Evolutionary conservation across 1,140 invertebrate species (phyloP), one percentile per base, ranked within the genome.

Genomic region (Campoletis sonorensis): DNA sequence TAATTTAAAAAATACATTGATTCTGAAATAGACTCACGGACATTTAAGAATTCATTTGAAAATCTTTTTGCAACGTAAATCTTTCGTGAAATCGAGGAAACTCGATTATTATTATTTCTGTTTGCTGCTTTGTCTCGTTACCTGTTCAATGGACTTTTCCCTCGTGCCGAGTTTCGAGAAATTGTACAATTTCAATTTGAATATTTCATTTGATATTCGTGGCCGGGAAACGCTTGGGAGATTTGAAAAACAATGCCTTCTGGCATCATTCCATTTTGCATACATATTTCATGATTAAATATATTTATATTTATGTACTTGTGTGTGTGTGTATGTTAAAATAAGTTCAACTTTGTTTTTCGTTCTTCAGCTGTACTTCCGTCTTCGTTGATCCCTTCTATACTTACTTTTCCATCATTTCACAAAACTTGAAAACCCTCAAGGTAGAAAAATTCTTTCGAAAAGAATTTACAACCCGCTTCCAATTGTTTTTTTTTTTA

Each of bases 151-250:
- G 23, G 0, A 7, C 11, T 27, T 67, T 27, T n/a, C 54, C 1
- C 21, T 58, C 10, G 3, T 13, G 15, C 54, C 54, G 54, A 58
- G 21, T 58, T 23, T n/a, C 54, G 54, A 27, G 61, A 27, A 67
- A 23, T 27, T 11, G 61, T 67, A 27, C 23, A 67, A 67, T 67
- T 26, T 67, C 61, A 67, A 67, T 67, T 27, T 67, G 61, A 67
- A 67, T 67, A 67, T 67, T 67, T 27, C 13, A 67, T 67, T 67
- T 67, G 61, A 67, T 67, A 27, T 27, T 67, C 61, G 15, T 67
- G 61, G 3, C 10, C 23, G 21, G 7, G 1, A 67, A 67, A 27
- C 10, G 23, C 13, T 27, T 15, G 13, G 61, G 1, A 67, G 61
- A 67, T 27, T 27, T 27, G 23, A 67, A 67, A 27, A 23, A 67